A percentile compares a stretch with the other conserved stretches of the same genome.
Conservation (phyloP, 2,113 vertebrate genomes). For the Aptenodytes forsteri region DNA sequence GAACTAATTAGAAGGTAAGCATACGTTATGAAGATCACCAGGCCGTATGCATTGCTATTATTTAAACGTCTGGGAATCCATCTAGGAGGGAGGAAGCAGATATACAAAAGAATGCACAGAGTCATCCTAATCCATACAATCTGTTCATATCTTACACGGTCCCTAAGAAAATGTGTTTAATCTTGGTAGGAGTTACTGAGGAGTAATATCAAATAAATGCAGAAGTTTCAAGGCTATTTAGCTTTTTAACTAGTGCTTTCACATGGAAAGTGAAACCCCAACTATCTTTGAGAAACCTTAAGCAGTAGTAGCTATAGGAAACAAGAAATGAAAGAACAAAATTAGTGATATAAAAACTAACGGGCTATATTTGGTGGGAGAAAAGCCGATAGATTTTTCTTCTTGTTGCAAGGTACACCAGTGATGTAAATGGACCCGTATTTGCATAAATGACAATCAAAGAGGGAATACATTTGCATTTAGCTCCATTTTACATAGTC, state of each 20-base stretch:
- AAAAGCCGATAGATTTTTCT: background rate
- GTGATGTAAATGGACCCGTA: background rate
- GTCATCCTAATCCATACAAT: background rate
- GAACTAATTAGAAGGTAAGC: background rate
- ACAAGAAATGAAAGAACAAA: background rate
- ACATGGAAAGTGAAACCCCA: background rate
- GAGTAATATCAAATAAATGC: background rate
- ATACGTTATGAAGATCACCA: background rate
- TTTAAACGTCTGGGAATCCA: background rate
- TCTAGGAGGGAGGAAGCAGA: background rate
- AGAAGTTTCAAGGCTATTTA: background rate
- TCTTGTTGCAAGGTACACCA: background rate
- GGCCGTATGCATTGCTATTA: background rate
- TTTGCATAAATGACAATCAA: background rate
- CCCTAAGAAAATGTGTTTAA: background rate
- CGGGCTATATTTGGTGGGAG: background rate
- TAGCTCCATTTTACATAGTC: background rate
- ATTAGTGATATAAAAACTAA: background rate
- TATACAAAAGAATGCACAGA: background rate
- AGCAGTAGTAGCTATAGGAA: background rate
- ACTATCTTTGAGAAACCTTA: background rate
- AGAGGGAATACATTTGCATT: background rate
- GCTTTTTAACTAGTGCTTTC: background rate
- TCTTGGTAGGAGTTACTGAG: background rate
- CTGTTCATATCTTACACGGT: accelerated